Percentiles rank a stretch among this genome's conserved stretches.
Evolutionary conservation across 2,888 invertebrate species (phyloP).

Genomic region (Slavum lentiscoides): DNA sequence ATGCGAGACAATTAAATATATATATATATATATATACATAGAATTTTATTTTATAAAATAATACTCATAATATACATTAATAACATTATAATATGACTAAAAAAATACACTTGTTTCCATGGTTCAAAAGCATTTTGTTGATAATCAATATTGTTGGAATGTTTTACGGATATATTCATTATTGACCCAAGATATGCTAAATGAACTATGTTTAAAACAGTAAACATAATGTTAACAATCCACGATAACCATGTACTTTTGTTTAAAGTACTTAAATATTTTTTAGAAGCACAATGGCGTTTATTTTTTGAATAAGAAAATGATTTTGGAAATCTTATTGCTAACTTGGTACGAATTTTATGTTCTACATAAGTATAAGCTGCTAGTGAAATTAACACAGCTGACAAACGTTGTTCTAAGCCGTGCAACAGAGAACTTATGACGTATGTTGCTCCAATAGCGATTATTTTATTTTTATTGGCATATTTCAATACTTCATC

Average conservation of each 20-base stretch:
- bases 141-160: background rate
- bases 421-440: conserved; percentile 42
- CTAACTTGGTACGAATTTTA: conserved; percentile 26
- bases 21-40: too few relatives aligned
- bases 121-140: conserved; percentile 17
- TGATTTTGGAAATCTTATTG: conserved; percentile 13
- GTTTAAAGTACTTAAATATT: background rate
- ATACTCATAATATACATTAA: conserved; percentile 39
- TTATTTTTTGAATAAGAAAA: conserved; percentile 14
- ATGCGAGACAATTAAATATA: too few relatives aligned
- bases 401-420: conserved; percentile 39
- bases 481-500: conserved; percentile 24
- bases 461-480: conserved; percentile 7
- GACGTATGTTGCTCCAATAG: conserved; percentile 6
- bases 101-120: conserved; percentile 22
- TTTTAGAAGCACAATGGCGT: background rate
- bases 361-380: conserved; percentile 39
- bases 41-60: background rate
- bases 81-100: conserved; percentile 33
- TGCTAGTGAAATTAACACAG: conserved; percentile 32
- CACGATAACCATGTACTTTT: background rate
- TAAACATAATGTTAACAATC: conserved; percentile 30
- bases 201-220: conserved; percentile 39
- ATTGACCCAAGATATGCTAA: conserved; percentile 43
- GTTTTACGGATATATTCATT: conserved; percentile 16